These are phyloP conservation scores for Cnemophilus loriae DNA, from an alignment of 2,113 vertebrate genomes.

Conservation along the genomic window DNA sequence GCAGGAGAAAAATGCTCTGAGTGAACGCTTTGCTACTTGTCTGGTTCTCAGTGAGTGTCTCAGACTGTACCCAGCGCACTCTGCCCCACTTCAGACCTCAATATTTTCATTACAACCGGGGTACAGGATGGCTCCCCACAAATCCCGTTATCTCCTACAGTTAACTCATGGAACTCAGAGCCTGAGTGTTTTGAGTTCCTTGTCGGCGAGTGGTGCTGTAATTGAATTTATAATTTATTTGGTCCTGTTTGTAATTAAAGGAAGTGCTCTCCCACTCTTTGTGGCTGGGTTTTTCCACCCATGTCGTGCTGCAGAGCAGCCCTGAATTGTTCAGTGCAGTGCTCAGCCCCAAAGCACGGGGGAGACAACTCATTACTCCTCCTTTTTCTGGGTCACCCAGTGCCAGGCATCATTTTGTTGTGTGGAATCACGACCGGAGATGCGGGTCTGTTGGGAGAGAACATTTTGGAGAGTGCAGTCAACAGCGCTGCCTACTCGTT, in stretches of 20 bases:
- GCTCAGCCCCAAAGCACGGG: not conserved
- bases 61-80: rapidly evolving
- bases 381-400: not conserved
- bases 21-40: not conserved
- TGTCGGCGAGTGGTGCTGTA: not conserved
- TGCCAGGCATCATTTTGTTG: not conserved
- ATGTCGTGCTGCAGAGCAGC: not conserved
- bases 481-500: not conserved
- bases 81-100: not conserved
- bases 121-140: not conserved
- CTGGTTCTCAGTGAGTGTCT: not conserved
- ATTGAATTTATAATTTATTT: slow-evolving; percentile 23
- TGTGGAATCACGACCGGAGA: not conserved
- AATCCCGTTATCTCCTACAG: not conserved
- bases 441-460: not conserved
- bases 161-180: not conserved
- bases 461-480: not conserved
- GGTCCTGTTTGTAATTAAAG: slow-evolving; percentile 10
- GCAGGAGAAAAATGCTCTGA: not conserved
- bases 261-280: not conserved
- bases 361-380: not conserved
- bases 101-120: not conserved
- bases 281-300: not conserved
- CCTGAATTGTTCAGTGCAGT: not conserved
- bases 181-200: not conserved